A percentile compares a stretch with the other conserved stretches of the same genome.
phyloP scores from a whole-genome alignment of 2,113 vertebrate genomes.

The Lycaon pictus region DNA sequence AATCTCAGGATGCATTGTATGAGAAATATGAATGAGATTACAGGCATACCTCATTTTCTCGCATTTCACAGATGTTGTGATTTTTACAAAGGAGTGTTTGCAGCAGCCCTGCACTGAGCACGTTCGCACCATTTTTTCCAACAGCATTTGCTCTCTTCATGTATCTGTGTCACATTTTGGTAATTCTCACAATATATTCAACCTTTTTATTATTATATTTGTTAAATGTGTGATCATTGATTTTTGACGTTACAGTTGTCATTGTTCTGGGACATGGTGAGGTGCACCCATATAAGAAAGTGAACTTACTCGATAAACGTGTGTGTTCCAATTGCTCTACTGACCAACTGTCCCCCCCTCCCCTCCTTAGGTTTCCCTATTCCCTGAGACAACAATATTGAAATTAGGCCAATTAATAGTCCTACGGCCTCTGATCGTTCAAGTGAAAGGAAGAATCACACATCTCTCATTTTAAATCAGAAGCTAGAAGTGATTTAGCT shows the following conservation, averaged over 20 bases:
- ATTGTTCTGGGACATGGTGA: background rate
- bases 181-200: background rate
- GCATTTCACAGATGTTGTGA: background rate
- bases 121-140: background rate
- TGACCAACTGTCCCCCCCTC: background rate
- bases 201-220: background rate
- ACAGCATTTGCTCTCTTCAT: background rate
- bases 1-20: background rate
- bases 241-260: background rate
- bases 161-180: background rate
- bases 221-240: background rate
- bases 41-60: background rate
- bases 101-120: background rate
- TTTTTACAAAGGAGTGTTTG: background rate
- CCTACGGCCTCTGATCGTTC: background rate
- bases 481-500: background rate
- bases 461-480: background rate
- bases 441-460: background rate
- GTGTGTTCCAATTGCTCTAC: background rate
- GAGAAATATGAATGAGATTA: background rate
- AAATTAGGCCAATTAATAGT: background rate
- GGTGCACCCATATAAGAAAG: background rate
- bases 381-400: background rate
- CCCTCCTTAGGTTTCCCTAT: background rate
- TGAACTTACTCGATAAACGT: background rate